phyloP scores from a whole-genome alignment of 2,797 vertebrate species.

The Tokudaia muenninki region DNA sequence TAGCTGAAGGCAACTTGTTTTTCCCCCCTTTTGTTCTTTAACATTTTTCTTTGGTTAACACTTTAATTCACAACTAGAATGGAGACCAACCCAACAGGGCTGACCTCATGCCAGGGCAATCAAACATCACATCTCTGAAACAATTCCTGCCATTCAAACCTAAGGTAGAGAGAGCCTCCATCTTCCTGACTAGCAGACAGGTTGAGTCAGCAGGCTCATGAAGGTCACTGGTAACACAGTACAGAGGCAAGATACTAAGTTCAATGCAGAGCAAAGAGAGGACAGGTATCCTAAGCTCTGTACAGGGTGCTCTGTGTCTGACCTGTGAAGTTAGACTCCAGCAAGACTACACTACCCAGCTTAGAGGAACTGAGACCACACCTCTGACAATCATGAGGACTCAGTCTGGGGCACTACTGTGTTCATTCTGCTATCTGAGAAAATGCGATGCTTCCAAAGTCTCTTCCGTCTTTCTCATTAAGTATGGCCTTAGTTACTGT shows the following conservation, averaged over 20 bases:
- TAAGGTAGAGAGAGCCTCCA: not conserved
- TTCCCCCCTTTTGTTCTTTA: not conserved
- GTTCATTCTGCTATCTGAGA: not conserved
- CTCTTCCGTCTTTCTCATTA: not conserved
- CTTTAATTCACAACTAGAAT: not conserved
- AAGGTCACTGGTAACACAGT: not conserved
- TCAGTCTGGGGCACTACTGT: not conserved
- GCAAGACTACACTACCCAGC: not conserved
- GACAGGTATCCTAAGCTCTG: fast-evolving
- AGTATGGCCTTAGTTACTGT: not conserved
- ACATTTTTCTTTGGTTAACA: not conserved
- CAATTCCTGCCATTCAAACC: not conserved
- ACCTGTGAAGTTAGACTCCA: not conserved
- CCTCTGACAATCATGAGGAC: not conserved
- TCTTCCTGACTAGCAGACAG: not conserved
- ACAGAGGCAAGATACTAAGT: not conserved
- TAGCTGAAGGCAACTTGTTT: not conserved
- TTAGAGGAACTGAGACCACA: not conserved
- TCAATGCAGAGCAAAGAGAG: not conserved
- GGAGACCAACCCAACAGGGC: not conserved
- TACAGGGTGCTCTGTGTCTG: not conserved
- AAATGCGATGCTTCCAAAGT: not conserved
- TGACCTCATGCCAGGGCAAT: not conserved
- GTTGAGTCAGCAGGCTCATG: not conserved
- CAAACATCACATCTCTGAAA: not conserved